Base-by-base conservation (phyloP, 2,888 invertebrate genomes). In the Stomorhina lunata region DNA sequence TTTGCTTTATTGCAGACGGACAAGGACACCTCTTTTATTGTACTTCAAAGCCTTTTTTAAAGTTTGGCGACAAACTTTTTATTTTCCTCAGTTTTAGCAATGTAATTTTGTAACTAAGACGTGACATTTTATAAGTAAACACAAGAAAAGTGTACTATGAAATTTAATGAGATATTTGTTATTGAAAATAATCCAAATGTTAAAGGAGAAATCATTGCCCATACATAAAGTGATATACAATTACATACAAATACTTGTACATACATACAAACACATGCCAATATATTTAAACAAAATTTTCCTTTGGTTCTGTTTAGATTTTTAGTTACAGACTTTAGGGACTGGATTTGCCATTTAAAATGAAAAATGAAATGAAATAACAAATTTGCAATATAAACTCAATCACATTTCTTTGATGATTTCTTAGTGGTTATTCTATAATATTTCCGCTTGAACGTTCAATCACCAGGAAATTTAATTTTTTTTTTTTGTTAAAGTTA, bases 111-210 rank as follows among this genome's bases (percentile, higher is more conserved):
- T 69, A 73, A 78, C 78, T 73, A 27, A 81, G 63, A 81, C 81
- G 78, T 81, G 81, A 81, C 78, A 78, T 78, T 81, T 69, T 57
- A 55, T 32, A 48, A 66, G 63, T 53, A 63, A 73, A 69, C 55
- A 53, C 34, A 57, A 63, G 59, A 45, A 68, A 45, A 76, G 43
- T 81, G 71, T 71, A 59, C 77, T 81, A 81, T 77, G 77, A 48
- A 81, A 77, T 77, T 81, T 73, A 81, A 77, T 81, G 81, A 81
- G 77, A 77, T 77, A 77, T 81, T 81, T 76, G 76, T 66, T 81
- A 81, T 81, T 71, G 76, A 76, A 81, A 81, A 59, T 72, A 71
- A 78, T 71, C 63, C 55, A 63, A 65, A 55, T n/a, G 71, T 71
- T 65, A 77, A 45, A 32, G 71, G 27, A 65, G 63, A 63, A 63